Conservation (phyloP, 2,797 vertebrate species). For the Nannoperca obscura region DNA sequence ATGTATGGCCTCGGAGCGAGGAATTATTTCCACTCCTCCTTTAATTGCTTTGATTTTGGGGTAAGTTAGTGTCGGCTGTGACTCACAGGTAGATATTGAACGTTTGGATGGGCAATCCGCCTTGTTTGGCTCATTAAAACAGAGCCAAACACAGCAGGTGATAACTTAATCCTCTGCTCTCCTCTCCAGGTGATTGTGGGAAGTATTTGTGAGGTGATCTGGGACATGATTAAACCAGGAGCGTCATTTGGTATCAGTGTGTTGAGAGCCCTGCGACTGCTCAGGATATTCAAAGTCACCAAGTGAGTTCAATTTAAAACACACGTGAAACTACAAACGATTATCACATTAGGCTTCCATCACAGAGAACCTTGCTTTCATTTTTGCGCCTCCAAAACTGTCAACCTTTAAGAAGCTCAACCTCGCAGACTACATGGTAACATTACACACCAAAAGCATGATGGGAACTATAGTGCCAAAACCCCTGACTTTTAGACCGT, state of each 20-base stretch:
- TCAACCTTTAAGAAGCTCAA: not conserved
- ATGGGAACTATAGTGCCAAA: not conserved
- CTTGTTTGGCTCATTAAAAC: not conserved
- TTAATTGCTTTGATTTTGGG: constrained; percentile 99
- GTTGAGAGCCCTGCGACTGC: constrained; percentile 91
- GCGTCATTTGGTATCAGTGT: constrained; percentile 98
- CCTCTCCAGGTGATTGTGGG: constrained; percentile 93
- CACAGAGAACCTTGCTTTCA: not conserved
- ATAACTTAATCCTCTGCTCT: constrained; percentile 16
- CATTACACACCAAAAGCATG: not conserved
- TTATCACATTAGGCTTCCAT: not conserved
- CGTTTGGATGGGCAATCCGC: not conserved
- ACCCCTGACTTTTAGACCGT: not conserved
- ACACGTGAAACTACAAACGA: not conserved
- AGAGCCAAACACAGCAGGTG: not conserved
- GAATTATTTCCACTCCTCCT: constrained; percentile 98
- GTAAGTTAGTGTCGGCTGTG: constrained; percentile 80
- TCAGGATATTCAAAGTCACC: constrained; percentile 98
- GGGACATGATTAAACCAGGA: constrained; percentile 94
- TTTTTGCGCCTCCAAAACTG: not conserved
- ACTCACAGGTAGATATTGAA: not conserved
- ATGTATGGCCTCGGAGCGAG: constrained; percentile 96
- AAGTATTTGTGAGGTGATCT: constrained; percentile 97
- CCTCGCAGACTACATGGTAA: not conserved
- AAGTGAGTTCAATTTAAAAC: constrained; percentile 87